Percentiles rank a stretch among this genome's conserved stretches.
Conservation (phyloP, 2,888 invertebrate species). For the Drosophila longiperda region DNA sequence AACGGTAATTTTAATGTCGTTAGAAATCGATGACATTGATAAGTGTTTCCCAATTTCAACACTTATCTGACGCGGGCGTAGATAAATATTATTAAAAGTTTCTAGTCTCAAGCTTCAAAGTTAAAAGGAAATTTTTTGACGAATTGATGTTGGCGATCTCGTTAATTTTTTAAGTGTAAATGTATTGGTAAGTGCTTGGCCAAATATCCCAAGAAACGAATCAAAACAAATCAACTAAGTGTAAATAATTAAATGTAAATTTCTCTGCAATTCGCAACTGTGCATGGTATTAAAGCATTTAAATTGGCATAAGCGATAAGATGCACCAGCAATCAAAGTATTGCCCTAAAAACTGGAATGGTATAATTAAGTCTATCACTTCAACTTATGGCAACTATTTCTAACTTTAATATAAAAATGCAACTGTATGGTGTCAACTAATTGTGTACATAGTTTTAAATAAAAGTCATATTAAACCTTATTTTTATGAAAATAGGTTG, state of each 20-base stretch:
- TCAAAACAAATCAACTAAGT: background rate
- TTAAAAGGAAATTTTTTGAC: no score
- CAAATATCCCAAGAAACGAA: background rate
- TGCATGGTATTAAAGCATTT: conserved; percentile 7
- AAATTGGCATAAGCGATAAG: background rate
- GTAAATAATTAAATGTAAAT: background rate
- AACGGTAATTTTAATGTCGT: no score
- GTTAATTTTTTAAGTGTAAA: background rate
- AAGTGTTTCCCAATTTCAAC: no score
- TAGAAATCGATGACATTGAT: no score
- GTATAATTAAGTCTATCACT: background rate
- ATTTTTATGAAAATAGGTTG: conserved; percentile 5
- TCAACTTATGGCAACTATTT: background rate
- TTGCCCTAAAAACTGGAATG: conserved; percentile 3
- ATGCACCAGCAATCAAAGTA: conserved; percentile 2
- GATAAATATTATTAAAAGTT: no score
- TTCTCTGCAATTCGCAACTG: background rate
- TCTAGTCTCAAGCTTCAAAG: no score
- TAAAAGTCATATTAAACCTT: conserved; percentile 1
- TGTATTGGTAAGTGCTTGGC: background rate
- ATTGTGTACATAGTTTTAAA: conserved; percentile 10
- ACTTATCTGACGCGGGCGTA: no score
- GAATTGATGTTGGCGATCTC: no score
- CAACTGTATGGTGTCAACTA: conserved; percentile 8
- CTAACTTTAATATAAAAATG: background rate